Evolutionary conservation across 2,888 invertebrate genomes (phyloP).

Genomic region (Syrphus vitripennis): DNA sequence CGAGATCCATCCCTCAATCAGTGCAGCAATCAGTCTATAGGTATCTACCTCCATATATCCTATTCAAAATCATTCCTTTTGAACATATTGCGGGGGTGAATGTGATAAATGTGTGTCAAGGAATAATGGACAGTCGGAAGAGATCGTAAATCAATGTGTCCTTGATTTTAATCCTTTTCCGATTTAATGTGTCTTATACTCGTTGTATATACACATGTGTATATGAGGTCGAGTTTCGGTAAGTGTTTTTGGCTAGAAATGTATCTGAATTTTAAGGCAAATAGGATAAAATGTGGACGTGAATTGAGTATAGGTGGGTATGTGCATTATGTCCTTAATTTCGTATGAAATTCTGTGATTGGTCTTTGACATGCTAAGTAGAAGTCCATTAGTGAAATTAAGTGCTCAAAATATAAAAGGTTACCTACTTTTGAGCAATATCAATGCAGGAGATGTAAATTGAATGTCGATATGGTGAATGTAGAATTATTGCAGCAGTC

Average conservation of each 20-base stretch:
- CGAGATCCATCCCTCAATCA: constrained; percentile 42
- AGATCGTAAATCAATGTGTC: constrained; percentile 50
- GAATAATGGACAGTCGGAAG: constrained; percentile 45
- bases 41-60: not conserved
- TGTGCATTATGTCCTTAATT: not conserved
- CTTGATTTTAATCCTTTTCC: constrained; percentile 55
- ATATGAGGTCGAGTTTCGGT: not conserved
- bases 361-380: constrained; percentile 30
- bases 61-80: not conserved
- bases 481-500: too few relatives aligned
- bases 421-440: not conserved
- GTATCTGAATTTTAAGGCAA: not conserved
- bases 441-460: not conserved
- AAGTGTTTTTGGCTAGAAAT: not conserved
- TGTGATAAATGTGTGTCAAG: constrained; percentile 42
- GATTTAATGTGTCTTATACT: constrained; percentile 28
- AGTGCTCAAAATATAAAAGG: not conserved
- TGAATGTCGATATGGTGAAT: not conserved
- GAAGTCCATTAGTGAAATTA: constrained; percentile 6
- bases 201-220: not conserved
- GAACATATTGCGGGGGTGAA: not conserved
- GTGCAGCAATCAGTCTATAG: constrained; percentile 34
- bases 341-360: constrained; percentile 7
- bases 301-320: not conserved
- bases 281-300: not conserved